Evolutionary conservation across 2,113 vertebrate genomes (phyloP).

Genomic region (Leucopternis melanops): DNA sequence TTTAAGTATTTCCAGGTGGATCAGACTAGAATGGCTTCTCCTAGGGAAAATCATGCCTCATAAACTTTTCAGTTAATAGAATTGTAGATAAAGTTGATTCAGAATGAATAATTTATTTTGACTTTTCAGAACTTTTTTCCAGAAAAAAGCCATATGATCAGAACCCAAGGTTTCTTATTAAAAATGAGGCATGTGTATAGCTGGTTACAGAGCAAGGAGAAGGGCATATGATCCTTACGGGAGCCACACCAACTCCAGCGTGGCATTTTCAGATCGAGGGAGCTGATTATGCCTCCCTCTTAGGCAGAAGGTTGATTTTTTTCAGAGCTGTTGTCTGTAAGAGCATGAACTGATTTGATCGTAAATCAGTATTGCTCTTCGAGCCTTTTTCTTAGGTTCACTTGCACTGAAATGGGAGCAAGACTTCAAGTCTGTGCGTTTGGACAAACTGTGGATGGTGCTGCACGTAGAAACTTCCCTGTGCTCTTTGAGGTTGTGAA

Average conservation of each 20-base stretch:
- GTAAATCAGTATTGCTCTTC: background rate
- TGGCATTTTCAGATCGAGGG: background rate
- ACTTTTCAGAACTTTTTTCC: background rate
- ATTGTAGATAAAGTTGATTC: background rate
- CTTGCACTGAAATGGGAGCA: background rate
- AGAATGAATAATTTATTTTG: background rate
- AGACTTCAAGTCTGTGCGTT: background rate
- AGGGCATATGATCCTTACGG: background rate
- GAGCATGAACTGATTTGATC: background rate
- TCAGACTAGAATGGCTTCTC: background rate
- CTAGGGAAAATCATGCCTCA: background rate
- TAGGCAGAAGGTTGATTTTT: background rate
- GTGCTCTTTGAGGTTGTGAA: background rate
- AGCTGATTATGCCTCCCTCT: background rate
- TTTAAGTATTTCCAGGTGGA: background rate
- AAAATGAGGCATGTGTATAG: background rate
- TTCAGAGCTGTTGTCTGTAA: background rate
- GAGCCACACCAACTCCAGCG: background rate
- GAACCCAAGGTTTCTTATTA: background rate
- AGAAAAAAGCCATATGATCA: background rate
- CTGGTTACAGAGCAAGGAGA: background rate
- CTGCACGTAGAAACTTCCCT: background rate
- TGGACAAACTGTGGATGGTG: background rate
- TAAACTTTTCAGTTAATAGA: background rate
- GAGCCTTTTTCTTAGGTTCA: background rate